Evolutionary conservation across 1,140 invertebrate genomes (phyloP).

Genomic region (Ceratitis capitata): DNA sequence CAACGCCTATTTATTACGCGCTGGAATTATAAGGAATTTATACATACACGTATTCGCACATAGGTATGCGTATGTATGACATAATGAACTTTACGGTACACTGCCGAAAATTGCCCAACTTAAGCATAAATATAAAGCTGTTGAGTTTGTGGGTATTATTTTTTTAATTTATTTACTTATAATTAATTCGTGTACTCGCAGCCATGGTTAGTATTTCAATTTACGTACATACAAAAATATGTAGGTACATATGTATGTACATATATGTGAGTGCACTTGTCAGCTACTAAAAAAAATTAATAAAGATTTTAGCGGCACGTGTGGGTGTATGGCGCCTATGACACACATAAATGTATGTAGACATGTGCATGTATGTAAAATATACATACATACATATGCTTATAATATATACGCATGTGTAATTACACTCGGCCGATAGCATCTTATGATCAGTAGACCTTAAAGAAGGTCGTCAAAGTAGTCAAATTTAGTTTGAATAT

Average conservation of each 20-base stretch:
- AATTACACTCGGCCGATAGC: background rate
- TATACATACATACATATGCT: background rate
- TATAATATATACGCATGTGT: no score
- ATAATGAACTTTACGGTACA: slow-evolving; percentile 35
- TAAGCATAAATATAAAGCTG: background rate
- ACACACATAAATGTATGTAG: background rate
- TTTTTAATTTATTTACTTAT: background rate
- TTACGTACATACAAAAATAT: no score
- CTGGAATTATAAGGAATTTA: slow-evolving; percentile 27
- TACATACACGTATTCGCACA: background rate
- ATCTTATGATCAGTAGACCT: slow-evolving; percentile 5
- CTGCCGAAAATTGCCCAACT: slow-evolving; percentile 1
- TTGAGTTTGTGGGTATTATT: background rate
- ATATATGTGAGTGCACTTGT: background rate
- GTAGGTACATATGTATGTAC: background rate
- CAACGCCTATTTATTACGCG: slow-evolving; percentile 1
- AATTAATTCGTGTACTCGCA: background rate
- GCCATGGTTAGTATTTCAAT: no score
- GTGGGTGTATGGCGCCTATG: background rate
- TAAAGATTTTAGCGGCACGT: background rate
- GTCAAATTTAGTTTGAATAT: background rate
- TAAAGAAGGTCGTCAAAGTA: slow-evolving; percentile 6
- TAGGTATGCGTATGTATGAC: background rate
- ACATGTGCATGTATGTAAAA: background rate
- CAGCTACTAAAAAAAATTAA: background rate